These are phyloP conservation scores for Anguilla rostrata DNA, from an alignment of 2,113 vertebrate genomes.

Conservation along the genomic window DNA sequence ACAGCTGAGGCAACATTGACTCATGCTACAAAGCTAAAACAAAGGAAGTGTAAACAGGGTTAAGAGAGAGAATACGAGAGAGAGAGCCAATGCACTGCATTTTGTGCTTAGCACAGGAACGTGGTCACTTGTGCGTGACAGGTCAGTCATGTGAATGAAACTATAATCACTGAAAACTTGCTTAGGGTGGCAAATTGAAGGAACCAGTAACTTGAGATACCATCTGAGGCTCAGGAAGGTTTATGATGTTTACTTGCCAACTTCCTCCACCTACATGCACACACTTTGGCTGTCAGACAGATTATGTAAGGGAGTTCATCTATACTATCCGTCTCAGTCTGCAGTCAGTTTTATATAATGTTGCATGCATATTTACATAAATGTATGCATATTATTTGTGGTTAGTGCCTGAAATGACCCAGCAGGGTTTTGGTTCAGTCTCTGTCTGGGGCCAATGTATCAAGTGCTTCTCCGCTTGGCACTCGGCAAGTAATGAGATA, in stretches of 20 bases:
- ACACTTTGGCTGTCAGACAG: not conserved
- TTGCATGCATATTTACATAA: not conserved
- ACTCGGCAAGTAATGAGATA: not conserved
- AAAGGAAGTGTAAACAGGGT: too few relatives aligned
- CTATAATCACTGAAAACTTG: not conserved
- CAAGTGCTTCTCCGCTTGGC: not conserved
- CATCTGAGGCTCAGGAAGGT: not conserved
- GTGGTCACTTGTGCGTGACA: not conserved
- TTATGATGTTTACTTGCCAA: not conserved
- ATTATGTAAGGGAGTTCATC: not conserved
- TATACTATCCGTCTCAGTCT: not conserved
- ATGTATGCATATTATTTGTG: not conserved
- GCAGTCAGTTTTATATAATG: not conserved
- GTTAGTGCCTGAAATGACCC: not conserved
- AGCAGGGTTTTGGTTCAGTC: not conserved
- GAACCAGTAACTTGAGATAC: not conserved
- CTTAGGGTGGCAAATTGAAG: not conserved
- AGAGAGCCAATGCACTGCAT: too few relatives aligned
- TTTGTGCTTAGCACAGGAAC: not conserved
- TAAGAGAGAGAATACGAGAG: too few relatives aligned
- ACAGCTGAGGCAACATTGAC: too few relatives aligned
- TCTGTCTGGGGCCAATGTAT: not conserved
- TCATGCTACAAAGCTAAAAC: too few relatives aligned
- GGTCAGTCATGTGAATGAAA: not conserved
- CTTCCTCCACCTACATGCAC: constrained; percentile 4